Evolutionary conservation across 2,113 vertebrate genomes (phyloP), one percentile per base, ranked within the genome.

Genomic region (Plotosus lineatus): DNA sequence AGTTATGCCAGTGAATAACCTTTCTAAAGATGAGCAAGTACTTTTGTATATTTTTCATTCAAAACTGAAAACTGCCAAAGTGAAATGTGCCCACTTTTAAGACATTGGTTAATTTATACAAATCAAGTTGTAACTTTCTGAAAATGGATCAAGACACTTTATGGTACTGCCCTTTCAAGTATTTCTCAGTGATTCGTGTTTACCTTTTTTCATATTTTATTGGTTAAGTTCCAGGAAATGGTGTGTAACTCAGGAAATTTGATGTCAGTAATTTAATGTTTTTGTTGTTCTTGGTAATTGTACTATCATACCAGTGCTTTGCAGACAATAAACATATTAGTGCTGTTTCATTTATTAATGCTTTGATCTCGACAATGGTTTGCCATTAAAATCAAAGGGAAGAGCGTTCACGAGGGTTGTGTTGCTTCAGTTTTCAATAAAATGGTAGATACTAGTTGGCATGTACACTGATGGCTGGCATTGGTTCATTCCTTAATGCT

Each of bases 211-310:
- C 36, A 31, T 14, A 63, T 74, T 15, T 17, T 51, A 42, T 55
- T 69, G 21, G 28, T 76, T 80, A 23, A 31, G 44, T 63, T 74
- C 17, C 33, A 23, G 2, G 7, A 38, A 50, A 69, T 28, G n/a
- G 1, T 68, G 61, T 80, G 21, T 81, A 33, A 74, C 79, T 81
- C 79, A 81, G 79, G 79, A 81, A 81, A 44, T 71, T 63, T 80
- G 21, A 73, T 31, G 73, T 60, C 56, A 69, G n/a, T 40, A 71
- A 17, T 48, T 58, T 48, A 19, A 51, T 55, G 23, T 38, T 55
- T 31, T 53, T 36, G 17, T 4, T 15, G 14, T 38, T 40, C 12
- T 17, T 75, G 15, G 23, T 40, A 75, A 9, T 75, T 21, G 44
- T 44, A 26, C 36, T 19, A 60, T 60, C 23, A 10, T 72, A 48